These are phyloP conservation scores for Scaptomyza montana DNA, from an alignment of 1,140 invertebrate genomes.

Conservation along the genomic window DNA sequence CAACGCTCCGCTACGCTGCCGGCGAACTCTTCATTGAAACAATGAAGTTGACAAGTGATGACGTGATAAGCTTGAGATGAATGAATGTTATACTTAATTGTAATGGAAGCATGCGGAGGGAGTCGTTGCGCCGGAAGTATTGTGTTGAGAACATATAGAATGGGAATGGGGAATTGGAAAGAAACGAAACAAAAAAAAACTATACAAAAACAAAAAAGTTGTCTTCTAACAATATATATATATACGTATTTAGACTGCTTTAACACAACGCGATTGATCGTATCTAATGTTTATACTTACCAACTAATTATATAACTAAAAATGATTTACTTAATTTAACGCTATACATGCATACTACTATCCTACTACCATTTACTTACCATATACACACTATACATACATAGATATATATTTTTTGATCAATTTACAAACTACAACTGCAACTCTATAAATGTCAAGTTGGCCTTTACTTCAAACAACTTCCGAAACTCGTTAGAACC, in stretches of 20 bases:
- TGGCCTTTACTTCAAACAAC: conserved; percentile 30
- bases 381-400: conserved; percentile 20
- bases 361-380: conserved; percentile 15
- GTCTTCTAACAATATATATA: conserved; percentile 26
- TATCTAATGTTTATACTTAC: conserved; percentile 53
- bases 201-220: conserved; percentile 4
- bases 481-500: conserved; percentile 13
- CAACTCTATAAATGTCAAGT: conserved; percentile 37
- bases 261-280: conserved; percentile 35
- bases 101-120: not conserved
- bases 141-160: not conserved
- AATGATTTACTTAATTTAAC: conserved; percentile 66
- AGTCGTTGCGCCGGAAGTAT: not conserved
- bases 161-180: conserved; percentile 1
- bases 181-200: not conserved
- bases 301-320: conserved; percentile 33
- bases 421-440: conserved; percentile 58
- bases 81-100: not conserved
- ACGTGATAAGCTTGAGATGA: conserved; percentile 7
- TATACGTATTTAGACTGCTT: conserved; percentile 21
- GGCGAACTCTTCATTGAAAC: conserved; percentile 86
- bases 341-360: conserved; percentile 42
- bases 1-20: conserved; percentile 89
- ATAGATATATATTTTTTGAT: conserved; percentile 56
- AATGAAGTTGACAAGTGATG: conserved; percentile 38